Evolutionary conservation across 2,888 invertebrate genomes (phyloP), one percentile per base, ranked within the genome.

Genomic region (Boloria selene): DNA sequence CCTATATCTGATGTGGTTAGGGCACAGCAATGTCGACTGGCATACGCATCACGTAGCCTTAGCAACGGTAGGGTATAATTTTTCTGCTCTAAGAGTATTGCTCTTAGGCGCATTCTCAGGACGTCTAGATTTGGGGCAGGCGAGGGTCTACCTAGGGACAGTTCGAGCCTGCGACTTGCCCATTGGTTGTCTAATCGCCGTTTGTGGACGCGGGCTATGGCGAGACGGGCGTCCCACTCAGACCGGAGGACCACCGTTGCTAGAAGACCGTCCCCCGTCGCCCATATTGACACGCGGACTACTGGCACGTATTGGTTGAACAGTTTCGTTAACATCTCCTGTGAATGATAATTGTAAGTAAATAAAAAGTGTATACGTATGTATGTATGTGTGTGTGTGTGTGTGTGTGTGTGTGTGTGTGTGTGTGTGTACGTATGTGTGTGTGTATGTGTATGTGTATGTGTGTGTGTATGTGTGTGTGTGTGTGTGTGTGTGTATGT

Each of bases 201-300:
- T 65, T 97, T 94, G 84, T 98, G 97, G 56, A 97, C 92, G 78
- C 96, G 95, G 0, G 97, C 96, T 72, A 98, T 97, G 44, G 96
- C 95, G 22, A 94, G 92, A 62, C 95, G 93, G 0, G 95, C 95
- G 77, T 96, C 96, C 79, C 95, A 94, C 65, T 95, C 91, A 0
- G 94, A 94, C 0, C 94, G 93, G 1, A 98, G 94, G 77, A 94
- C 94, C 0, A 97, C 94, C 22, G 93, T 93, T 0, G 96, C 97
- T 4, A 95, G 92, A 22, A 95, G 90, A 0, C 92, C 91, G 42
- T 93, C 92, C 42, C 84, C 82, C 0, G 84, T 85, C 31, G 83
- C 79, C 86, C 92, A 91, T 4, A 91, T 87, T 0, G 85, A 80
- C 51, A 88, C 87, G 1, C 87, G 83, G 1, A 86, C 77, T 5